Evolutionary conservation across 2,113 vertebrate species (phyloP), one percentile per base, ranked within the genome.

Genomic region (Maccullochella peelii): DNA sequence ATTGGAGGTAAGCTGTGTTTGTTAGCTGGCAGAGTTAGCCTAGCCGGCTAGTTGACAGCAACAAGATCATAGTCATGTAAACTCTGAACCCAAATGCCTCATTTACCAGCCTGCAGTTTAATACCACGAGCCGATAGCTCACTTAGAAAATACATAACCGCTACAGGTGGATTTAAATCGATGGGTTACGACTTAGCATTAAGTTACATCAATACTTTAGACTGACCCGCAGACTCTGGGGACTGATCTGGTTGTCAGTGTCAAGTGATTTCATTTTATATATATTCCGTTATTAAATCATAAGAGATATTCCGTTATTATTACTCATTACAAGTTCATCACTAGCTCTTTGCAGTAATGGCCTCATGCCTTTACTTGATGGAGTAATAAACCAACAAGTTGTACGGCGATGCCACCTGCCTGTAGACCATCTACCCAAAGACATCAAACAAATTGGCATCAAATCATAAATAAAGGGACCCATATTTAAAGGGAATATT

Each of bases 1-100:
- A 15, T 54, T 12, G 63, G 58, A 90, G 93, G 94, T 95, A 66
- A 88, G 87, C 8, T 9, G 23, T 52, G 30, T 66, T 21, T 23
- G 8, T 44, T 36, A 52, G 66, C 49, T n/a, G n/a, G 36, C 63
- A 0, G 21, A n/a, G 50, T 85, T 89, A 90, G 77, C 84, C 16
- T 73, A 68, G 27, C 79, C 38, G 54, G 38, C 12, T 73, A 57
- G 27, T 5, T 54, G 57, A 55, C 52, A 23, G 25, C 6, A 4
- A 11, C 10, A 68, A 47, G 33, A 50, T 52, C 18, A 30, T 0
- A 52, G 25, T 63, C 33, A 1, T 25, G 33, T n/a, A 23, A 61
- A 68, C 62, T 55, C 20, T 36, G 6, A 4, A 8, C 38, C 0
- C 14, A 9, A 55, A 16, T 7, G 21, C 27, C 16, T 27, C 6